A percentile compares a stretch with the other conserved stretches of the same genome.
Evolutionary conservation across 2,888 invertebrate species (phyloP).

Genomic region (Muscina levida): DNA sequence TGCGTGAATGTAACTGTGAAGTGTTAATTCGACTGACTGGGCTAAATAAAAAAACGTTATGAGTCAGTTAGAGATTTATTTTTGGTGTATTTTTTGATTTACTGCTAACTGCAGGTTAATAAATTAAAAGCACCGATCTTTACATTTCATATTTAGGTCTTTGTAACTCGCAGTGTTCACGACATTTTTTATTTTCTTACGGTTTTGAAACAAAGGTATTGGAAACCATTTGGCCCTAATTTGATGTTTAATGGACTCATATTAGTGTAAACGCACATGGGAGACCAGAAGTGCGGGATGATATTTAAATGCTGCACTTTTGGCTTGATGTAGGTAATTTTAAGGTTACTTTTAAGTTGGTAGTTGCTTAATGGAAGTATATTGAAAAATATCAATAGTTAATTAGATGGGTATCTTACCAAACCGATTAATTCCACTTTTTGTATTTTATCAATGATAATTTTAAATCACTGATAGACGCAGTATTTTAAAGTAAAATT

Average conservation of each 20-base stretch:
- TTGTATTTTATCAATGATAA: too few relatives aligned
- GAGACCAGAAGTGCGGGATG: background rate
- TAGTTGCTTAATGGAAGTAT: too few relatives aligned
- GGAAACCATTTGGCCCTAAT: slow-evolving; percentile 24
- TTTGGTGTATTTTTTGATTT: slow-evolving; percentile 47
- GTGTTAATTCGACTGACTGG: background rate
- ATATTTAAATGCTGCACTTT: background rate
- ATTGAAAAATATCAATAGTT: too few relatives aligned
- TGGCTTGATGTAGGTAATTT: too few relatives aligned
- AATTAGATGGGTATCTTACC: too few relatives aligned
- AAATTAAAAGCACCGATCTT: slow-evolving; percentile 60
- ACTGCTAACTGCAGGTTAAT: slow-evolving; percentile 61
- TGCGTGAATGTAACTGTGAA: slow-evolving; percentile 18
- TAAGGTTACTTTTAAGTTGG: too few relatives aligned
- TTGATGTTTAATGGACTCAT: slow-evolving; percentile 19
- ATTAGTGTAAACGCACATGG: slow-evolving; percentile 16
- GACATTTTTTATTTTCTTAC: background rate
- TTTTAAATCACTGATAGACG: too few relatives aligned
- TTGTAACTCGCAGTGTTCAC: slow-evolving; percentile 31
- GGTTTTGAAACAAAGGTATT: slow-evolving; percentile 8
- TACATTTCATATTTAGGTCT: slow-evolving; percentile 59
- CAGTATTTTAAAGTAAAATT: too few relatives aligned
- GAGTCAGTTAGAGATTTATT: slow-evolving; percentile 62
- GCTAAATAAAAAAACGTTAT: slow-evolving; percentile 8
- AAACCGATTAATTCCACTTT: too few relatives aligned